Evolutionary conservation across 2,888 invertebrate species (phyloP).

Genomic region (Synanthedon tipuliformis): DNA sequence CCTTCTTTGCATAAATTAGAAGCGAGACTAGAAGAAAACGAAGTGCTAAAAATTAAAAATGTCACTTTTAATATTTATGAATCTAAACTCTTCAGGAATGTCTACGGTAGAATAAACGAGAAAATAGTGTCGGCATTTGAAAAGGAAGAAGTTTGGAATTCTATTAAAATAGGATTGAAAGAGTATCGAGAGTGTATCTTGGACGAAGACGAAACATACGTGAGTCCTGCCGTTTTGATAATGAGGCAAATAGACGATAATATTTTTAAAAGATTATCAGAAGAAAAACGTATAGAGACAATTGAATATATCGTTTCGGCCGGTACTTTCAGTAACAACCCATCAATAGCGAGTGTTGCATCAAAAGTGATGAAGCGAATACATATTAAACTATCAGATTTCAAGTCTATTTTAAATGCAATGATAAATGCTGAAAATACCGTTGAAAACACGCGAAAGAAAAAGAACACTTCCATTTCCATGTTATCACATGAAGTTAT

Average conservation of each 20-base stretch:
- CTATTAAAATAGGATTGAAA: constrained; percentile 67
- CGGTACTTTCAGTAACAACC: constrained; percentile 70
- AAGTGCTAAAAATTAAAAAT: constrained; percentile 17
- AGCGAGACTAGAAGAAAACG: constrained; percentile 26
- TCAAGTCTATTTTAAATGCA: constrained; percentile 67
- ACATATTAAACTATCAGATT: constrained; percentile 71
- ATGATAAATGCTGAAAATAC: constrained; percentile 71
- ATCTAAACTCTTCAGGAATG: constrained; percentile 63
- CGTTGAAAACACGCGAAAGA: constrained; percentile 34
- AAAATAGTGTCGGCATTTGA: constrained; percentile 49
- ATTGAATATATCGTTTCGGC: constrained; percentile 66
- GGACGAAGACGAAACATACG: constrained; percentile 37
- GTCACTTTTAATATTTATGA: constrained; percentile 57
- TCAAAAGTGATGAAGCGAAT: constrained; percentile 76
- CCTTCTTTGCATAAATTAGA: constrained; percentile 31
- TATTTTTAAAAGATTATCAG: constrained; percentile 63
- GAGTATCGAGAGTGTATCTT: constrained; percentile 59
- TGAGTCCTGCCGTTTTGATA: constrained; percentile 57
- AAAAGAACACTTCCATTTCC: constrained; percentile 43
- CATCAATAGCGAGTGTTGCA: constrained; percentile 70
- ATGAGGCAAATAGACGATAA: constrained; percentile 70
- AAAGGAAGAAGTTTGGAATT: constrained; percentile 64
- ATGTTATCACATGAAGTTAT: constrained; percentile 72
- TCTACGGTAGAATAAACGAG: constrained; percentile 69
- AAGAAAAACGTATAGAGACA: constrained; percentile 51